phyloP scores from a whole-genome alignment of 2,797 vertebrate species.

The Sebastes elongatus region DNA sequence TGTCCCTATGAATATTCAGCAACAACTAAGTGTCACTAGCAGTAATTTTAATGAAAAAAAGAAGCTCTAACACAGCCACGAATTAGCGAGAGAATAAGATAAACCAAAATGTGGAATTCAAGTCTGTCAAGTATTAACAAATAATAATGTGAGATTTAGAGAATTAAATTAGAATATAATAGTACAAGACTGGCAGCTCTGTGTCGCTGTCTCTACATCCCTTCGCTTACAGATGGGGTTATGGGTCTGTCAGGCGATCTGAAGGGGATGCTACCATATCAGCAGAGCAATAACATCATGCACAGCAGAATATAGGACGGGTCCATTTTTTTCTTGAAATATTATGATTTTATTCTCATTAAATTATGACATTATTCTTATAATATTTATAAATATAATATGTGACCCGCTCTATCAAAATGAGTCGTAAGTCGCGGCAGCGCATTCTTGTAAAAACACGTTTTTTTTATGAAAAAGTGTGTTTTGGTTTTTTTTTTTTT shows the following conservation, averaged over 20 bases:
- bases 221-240: neutral
- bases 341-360: neutral
- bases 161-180: neutral
- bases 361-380: neutral
- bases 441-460: too few species aligned
- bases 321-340: neutral
- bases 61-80: neutral
- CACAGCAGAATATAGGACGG: neutral
- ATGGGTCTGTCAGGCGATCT: neutral
- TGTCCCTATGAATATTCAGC: neutral
- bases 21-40: neutral
- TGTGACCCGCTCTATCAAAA: too few species aligned
- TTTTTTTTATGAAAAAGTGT: too few species aligned
- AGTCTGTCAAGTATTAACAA: neutral
- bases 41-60: neutral
- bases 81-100: neutral
- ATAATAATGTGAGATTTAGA: neutral
- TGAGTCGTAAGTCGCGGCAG: too few species aligned
- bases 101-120: neutral
- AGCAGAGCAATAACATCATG: neutral
- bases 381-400: neutral
- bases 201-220: neutral
- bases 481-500: too few species aligned
- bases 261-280: neutral
- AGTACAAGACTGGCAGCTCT: neutral